Percentiles rank a stretch among this genome's conserved stretches.
These are phyloP conservation scores for Avahi laniger DNA, from an alignment of 2,797 vertebrate species.

Conservation along the genomic window DNA sequence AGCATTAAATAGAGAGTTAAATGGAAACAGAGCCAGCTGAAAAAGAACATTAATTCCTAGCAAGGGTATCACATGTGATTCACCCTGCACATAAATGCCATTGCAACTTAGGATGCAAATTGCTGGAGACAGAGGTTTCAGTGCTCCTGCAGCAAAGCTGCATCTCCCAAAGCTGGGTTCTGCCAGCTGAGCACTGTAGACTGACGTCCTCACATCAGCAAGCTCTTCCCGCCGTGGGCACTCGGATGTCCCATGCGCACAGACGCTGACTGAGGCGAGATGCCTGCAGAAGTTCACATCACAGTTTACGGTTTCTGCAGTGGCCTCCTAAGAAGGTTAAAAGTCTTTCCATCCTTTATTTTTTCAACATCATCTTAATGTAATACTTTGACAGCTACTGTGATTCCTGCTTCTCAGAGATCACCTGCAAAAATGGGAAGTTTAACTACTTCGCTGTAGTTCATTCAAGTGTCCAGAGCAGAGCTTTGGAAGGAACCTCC, in stretches of 20 bases:
- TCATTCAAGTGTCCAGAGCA: not conserved
- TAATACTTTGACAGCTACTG: not conserved
- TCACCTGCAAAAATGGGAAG: not conserved
- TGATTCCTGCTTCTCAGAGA: not conserved
- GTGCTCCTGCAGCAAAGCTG: not conserved
- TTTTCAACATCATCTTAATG: not conserved
- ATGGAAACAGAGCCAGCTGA: not conserved
- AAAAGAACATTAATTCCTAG: not conserved
- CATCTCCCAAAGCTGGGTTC: not conserved
- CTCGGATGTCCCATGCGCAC: rapidly evolving
- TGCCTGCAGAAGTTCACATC: not conserved
- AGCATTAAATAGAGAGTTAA: not conserved
- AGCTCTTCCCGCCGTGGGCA: not conserved
- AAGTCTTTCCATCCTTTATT: not conserved
- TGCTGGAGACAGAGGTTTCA: not conserved
- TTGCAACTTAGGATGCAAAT: not conserved
- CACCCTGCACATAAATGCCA: not conserved
- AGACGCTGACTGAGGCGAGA: not conserved
- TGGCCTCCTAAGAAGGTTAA: not conserved
- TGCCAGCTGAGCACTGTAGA: rapidly evolving
- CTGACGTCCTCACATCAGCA: not conserved
- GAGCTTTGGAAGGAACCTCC: not conserved
- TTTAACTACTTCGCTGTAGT: not conserved
- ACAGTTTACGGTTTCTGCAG: not conserved
- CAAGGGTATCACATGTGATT: rapidly evolving